Evolutionary conservation across 2,888 invertebrate species (phyloP), one percentile per base, ranked within the genome.

Genomic region (Sesia apiformis): DNA sequence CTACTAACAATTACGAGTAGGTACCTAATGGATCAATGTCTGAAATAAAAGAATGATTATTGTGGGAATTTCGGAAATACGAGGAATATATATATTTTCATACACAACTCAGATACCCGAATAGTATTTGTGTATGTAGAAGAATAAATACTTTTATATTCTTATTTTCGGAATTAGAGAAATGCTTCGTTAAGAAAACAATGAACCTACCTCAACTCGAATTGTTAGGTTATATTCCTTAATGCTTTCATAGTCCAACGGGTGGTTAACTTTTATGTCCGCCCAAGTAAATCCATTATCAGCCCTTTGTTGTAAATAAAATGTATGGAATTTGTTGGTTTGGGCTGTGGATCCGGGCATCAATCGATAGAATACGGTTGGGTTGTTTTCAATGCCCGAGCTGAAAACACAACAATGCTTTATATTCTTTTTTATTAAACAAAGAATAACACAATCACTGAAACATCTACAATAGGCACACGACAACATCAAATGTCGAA

Each of bases 321-420:
- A 98, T 60, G 97, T 97, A 85, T 98, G 96, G 84, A 94, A 94
- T 88, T 97, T 98, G 90, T 98, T 98, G 67, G 97, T 98, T 88
- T 98, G 97, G 4, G 97, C 96, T 56, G 97, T 98, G 42, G 97
- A 97, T 62, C 97, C 97, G 62, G 97, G 97, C 95, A 98, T 98
- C 78, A 98, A 90, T 60, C 96, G 95, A 90, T 98, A 98, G 91
- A 96, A 98, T 68, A 98, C 97, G 68, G 97, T 97, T 57, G 97
- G 97, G 88, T 97, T 98, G 87, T 96, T 96, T 82, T 97, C 97
- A 84, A 98, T 98, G 66, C 97, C 97, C 80, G 97, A 97, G 91
- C 97, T 97, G 93, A 82, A 86, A 88, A 78, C 59, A 74, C 57
- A 70, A 72, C 50, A 67, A 67, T 42, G 66, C 60, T 62, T 67